These are phyloP conservation scores for Falco rusticolus DNA, from an alignment of 2,797 vertebrate species.

Conservation along the genomic window DNA sequence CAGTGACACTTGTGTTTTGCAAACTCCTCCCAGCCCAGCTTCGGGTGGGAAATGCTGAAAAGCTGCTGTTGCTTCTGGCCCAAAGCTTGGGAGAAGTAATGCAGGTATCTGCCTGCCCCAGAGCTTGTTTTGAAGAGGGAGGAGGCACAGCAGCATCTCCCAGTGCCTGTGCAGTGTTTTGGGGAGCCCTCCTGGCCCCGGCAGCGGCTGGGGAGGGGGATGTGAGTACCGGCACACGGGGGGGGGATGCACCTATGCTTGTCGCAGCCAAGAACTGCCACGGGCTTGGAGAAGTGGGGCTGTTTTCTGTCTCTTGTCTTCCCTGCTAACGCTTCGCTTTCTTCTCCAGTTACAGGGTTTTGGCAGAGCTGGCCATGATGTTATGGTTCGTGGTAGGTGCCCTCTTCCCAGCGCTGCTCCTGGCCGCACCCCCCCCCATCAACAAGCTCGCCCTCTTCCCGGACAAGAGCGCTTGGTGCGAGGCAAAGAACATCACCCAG, in stretches of 20 bases:
- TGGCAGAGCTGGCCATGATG: slow-evolving; percentile 74
- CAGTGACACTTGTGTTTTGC: background rate
- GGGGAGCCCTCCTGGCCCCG: background rate
- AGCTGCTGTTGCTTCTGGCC: background rate
- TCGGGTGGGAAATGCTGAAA: background rate
- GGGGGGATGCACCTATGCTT: background rate
- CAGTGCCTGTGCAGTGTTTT: rapidly evolving
- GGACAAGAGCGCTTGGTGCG: slow-evolving; percentile 98
- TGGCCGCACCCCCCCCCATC: slow-evolving; percentile 91
- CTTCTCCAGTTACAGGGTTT: slow-evolving; percentile 75
- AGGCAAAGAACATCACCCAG: slow-evolving; percentile 99
- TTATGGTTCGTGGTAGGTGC: slow-evolving; percentile 78
- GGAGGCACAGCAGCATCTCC: background rate
- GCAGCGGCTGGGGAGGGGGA: background rate
- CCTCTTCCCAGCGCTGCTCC: slow-evolving; percentile 76
- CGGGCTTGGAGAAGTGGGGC: rapidly evolving
- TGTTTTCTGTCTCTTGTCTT: rapidly evolving
- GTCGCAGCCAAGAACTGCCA: rapidly evolving
- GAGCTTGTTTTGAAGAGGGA: background rate
- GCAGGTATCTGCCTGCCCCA: background rate
- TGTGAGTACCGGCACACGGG: rapidly evolving
- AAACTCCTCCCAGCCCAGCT: background rate
- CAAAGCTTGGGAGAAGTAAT: background rate
- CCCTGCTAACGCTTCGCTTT: background rate
- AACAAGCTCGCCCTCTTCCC: slow-evolving; percentile 97